Base-by-base conservation (phyloP, 2,113 vertebrate genomes). In the Nettapus auritus region DNA sequence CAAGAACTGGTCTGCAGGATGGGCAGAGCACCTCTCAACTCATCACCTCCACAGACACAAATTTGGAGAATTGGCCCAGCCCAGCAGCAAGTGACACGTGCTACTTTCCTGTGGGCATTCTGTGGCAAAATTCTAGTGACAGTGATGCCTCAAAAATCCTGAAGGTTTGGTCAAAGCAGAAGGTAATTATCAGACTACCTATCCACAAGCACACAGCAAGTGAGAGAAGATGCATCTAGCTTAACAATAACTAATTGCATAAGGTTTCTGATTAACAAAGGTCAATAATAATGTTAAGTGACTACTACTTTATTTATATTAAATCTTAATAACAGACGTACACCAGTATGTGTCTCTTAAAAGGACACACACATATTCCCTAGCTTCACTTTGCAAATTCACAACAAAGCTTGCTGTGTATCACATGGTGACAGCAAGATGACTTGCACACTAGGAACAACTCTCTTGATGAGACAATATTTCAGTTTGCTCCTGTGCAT, bases 41-140 rank as follows among this genome's bases (percentile, higher is more conserved):
- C 34, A 12, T 42, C 28, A 8, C 13, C 23, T 26, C 19, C 26
- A 10, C 15, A 52, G 28, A 18, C 6, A 53, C 5, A 23, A 52
- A 13, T 1, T 2, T 7, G 23, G 13, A 1, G 1, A 36, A 42
- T 9, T 62, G 17, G 46, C 20, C 67, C 9, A 28, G 6, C 34
- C 29, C 33, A 40, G 22, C 6, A 20, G 18, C 52, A 13, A 50
- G 28, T 3, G 0, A 26, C 4, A 8, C 0, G 0, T 15, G 52
- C 7, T 22, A 15, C n/a, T 50, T 57, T 40, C 57, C 34, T 44
- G 67, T 1, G 23, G 31, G 9, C 26, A 33, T 34, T 68, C 52
- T 22, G n/a, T 26, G 19, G 15, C 33, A 57, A 13, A 91, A 40
- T 25, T 76, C 55, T 6, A 59, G 44, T 2, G 13, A 66, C 12